These are phyloP conservation scores for Porites lobata DNA, from an alignment of 92 coral and sea anemone genomes.

Conservation along the genomic window DNA sequence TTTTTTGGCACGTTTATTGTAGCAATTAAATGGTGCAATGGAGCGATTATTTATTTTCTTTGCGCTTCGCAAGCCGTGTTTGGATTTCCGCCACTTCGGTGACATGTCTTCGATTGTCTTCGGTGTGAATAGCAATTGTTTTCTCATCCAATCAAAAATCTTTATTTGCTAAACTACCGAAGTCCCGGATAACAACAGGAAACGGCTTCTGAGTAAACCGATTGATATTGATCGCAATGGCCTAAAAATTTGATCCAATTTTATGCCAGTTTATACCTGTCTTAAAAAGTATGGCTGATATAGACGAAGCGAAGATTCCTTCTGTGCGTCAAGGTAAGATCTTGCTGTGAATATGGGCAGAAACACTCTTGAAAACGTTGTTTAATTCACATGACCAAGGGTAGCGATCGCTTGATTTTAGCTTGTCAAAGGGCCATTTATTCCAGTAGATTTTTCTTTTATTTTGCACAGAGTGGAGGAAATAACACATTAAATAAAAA, in stretches of 20 bases:
- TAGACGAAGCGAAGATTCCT: slow-evolving; percentile 69
- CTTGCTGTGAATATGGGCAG: not conserved
- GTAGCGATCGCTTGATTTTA: slow-evolving; percentile 15
- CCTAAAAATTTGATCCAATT: slow-evolving; percentile 47
- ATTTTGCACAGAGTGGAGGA: not conserved
- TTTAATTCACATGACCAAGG: not conserved
- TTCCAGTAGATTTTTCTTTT: not conserved
- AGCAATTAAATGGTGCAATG: slow-evolving; percentile 14
- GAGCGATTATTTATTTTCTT: not conserved
- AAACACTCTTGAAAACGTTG: not conserved
- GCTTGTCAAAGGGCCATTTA: not conserved
- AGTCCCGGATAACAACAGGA: slow-evolving; percentile 91
- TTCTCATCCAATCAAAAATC: slow-evolving; percentile 63
- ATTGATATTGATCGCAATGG: slow-evolving; percentile 44
- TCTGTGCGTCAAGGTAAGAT: slow-evolving; percentile 85
- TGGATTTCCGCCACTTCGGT: slow-evolving; percentile 22
- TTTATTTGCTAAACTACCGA: slow-evolving; percentile 14
- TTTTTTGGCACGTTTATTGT: not conserved
- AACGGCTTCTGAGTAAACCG: slow-evolving; percentile 48
- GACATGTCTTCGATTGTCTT: not conserved
- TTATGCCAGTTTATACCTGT: slow-evolving; percentile 47
- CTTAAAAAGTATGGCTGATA: slow-evolving; percentile 72
- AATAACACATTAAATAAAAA: not conserved
- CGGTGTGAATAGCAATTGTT: slow-evolving; percentile 44
- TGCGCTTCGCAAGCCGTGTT: not conserved